A percentile compares a stretch with the other conserved stretches of the same genome.
These are phyloP conservation scores for Rhizomys pruinosus DNA, from an alignment of 2,113 vertebrate species.

Conservation along the genomic window DNA sequence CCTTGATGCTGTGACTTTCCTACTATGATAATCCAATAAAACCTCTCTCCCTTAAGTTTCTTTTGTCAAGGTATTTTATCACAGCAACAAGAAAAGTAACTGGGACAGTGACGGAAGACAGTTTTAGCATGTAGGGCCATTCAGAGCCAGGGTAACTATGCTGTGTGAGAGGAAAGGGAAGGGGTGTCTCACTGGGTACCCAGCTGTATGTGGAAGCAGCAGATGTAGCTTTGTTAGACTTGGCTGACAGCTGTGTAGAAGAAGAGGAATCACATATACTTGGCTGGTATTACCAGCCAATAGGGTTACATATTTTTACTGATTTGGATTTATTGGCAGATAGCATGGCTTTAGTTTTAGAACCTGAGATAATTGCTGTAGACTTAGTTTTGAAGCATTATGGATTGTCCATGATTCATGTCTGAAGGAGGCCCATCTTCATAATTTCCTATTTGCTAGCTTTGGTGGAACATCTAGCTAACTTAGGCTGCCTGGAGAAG, in stretches of 20 bases:
- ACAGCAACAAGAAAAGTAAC: too few relatives aligned
- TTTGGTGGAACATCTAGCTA: neutral
- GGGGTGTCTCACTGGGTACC: neutral
- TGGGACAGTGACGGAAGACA: too few relatives aligned
- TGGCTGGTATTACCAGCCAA: neutral
- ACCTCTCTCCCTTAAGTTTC: too few relatives aligned
- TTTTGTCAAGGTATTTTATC: too few relatives aligned
- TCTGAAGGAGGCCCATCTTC: neutral
- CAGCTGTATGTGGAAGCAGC: neutral
- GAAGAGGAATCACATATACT: neutral
- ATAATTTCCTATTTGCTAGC: neutral
- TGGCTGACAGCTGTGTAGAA: neutral
- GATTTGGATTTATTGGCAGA: constrained; percentile 2
- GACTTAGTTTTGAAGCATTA: neutral
- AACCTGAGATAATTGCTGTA: neutral
- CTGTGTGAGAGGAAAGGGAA: neutral
- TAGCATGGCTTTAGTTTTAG: constrained; percentile 20
- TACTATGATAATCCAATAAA: too few relatives aligned
- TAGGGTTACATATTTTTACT: neutral
- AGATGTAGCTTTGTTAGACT: neutral
- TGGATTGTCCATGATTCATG: neutral
- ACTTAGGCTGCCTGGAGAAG: neutral
- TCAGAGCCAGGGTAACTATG: neutral
- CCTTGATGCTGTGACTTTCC: too few relatives aligned
- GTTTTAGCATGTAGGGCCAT: neutral